A percentile compares a stretch with the other conserved stretches of the same genome.
These are phyloP conservation scores for Noctua pronuba DNA, from an alignment of 2,888 invertebrate species.

Conservation along the genomic window DNA sequence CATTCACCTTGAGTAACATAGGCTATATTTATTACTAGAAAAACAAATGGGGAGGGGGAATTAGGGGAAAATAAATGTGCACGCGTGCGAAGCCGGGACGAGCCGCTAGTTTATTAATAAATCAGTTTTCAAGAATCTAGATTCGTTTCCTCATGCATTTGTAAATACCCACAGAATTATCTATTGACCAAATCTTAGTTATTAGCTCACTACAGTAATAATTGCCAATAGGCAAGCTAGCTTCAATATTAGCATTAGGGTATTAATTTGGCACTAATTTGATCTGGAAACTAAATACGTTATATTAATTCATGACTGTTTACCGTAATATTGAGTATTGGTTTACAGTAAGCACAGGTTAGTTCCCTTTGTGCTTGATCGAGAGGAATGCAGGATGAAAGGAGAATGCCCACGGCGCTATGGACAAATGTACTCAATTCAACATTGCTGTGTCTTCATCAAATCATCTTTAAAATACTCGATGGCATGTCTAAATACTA, in stretches of 20 bases:
- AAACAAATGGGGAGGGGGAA: no score
- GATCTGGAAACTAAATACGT: neutral
- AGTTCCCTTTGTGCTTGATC: neutral
- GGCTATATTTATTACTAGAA: no score
- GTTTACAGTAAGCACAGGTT: neutral
- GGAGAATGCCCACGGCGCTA: no score
- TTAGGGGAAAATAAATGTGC: no score
- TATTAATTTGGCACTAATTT: conserved; percentile 5
- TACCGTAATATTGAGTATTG: neutral
- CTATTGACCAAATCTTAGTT: neutral
- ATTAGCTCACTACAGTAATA: neutral
- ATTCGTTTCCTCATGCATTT: neutral
- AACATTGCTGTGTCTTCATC: no score
- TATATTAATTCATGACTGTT: neutral
- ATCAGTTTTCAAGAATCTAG: neutral
- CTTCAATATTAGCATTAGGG: neutral
- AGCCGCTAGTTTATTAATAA: neutral
- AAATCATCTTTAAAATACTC: no score
- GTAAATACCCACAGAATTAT: neutral
- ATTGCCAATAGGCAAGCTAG: no score
- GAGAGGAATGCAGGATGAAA: neutral
- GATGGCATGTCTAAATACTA: no score
- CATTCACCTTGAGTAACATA: no score
- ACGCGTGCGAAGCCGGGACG: no score
- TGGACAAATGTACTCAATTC: no score